A percentile compares a stretch with the other conserved stretches of the same genome.
phyloP scores from a whole-genome alignment of 2,888 invertebrate genomes.

The Leptopterna dolabrata region DNA sequence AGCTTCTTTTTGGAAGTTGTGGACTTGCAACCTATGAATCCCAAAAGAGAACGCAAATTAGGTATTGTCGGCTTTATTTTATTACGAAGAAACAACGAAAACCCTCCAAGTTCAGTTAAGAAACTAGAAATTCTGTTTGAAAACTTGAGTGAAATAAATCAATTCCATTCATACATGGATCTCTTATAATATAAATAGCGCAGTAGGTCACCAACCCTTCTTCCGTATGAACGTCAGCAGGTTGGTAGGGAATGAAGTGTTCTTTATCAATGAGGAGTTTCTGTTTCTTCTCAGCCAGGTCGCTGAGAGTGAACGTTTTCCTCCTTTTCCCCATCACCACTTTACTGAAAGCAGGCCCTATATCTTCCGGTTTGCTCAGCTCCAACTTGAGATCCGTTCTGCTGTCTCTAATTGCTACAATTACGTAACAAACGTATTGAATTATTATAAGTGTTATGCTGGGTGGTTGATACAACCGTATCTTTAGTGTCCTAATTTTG shows the following conservation, averaged over 20 bases:
- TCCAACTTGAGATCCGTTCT: constrained; percentile 64
- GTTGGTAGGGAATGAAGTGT: constrained; percentile 87
- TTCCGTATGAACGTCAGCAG: constrained; percentile 87
- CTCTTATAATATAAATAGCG: no score
- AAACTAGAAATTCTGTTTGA: background rate
- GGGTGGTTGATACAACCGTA: no score
- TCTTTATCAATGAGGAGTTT: constrained; percentile 74
- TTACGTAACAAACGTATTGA: background rate
- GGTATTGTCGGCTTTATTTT: background rate
- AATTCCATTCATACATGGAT: no score
- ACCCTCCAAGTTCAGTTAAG: background rate
- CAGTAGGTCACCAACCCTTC: constrained; percentile 71
- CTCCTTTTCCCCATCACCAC: constrained; percentile 61
- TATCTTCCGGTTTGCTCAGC: constrained; percentile 61
- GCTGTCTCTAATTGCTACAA: constrained; percentile 47
- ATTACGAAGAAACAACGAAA: background rate
- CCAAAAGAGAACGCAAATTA: background rate
- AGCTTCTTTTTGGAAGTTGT: constrained; percentile 84
- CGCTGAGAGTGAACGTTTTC: constrained; percentile 45
- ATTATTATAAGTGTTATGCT: background rate
- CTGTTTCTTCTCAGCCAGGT: constrained; percentile 38
- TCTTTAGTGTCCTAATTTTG: no score
- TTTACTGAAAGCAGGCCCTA: constrained; percentile 62
- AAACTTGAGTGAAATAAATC: background rate
- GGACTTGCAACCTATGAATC: constrained; percentile 76